Conservation (phyloP, 2,888 invertebrate genomes). For the Lottia gigantea region DNA sequence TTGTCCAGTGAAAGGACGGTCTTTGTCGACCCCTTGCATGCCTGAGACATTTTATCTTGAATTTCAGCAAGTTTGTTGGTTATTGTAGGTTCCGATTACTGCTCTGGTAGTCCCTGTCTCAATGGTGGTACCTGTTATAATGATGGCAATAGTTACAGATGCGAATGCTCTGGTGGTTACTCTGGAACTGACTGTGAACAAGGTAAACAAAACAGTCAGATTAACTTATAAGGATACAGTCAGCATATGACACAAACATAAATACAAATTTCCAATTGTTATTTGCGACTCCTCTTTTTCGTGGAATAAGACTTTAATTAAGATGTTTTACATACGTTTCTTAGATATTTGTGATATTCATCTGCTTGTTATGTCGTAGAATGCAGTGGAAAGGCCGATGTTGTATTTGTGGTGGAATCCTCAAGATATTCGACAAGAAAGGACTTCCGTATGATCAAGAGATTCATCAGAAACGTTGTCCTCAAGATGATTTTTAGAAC, state of each 20-base stretch:
- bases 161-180: constrained; percentile 54
- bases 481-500: constrained; percentile 53
- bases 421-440: constrained; percentile 57
- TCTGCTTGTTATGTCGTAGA: constrained; percentile 36
- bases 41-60: no score
- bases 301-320: no score
- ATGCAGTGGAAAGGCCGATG: constrained; percentile 52
- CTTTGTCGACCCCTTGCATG: no score
- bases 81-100: constrained; percentile 48
- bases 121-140: constrained; percentile 56
- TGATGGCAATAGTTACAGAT: constrained; percentile 48
- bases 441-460: constrained; percentile 45
- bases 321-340: no score
- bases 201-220: constrained; percentile 37
- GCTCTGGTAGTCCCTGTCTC: constrained; percentile 54
- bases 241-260: no score
- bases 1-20: no score
- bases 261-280: no score
- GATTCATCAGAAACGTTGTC: constrained; percentile 51
- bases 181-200: constrained; percentile 56
- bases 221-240: no score
- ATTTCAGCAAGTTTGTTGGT: no score
- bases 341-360: neutral
- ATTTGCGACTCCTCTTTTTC: no score
- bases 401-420: constrained; percentile 60